phyloP scores from a whole-genome alignment of 2,797 vertebrate genomes.

The Otolemur crassicaudatus region DNA sequence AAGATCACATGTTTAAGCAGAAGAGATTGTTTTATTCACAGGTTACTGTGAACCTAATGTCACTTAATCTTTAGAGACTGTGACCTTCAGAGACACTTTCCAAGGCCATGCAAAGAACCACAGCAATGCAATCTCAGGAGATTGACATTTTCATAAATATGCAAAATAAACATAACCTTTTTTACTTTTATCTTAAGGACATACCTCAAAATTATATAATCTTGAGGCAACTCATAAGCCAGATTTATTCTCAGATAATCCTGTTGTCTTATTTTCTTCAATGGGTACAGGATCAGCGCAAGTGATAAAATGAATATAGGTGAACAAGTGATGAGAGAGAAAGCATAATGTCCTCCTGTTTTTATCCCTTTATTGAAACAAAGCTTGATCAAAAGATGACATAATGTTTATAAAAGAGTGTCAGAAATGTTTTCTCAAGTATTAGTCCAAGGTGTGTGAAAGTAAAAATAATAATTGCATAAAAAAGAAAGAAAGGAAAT shows the following conservation, averaged over 20 bases:
- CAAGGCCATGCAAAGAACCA: background rate
- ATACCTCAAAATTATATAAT: background rate
- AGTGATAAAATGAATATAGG: background rate
- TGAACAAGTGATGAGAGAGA: conserved; percentile 26
- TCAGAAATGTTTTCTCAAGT: conserved; percentile 19
- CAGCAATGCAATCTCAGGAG: background rate
- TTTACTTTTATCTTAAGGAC: background rate
- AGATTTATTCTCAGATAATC: background rate
- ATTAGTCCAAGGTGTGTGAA: conserved; percentile 72
- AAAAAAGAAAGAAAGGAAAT: conserved; percentile 77
- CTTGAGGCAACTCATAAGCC: background rate
- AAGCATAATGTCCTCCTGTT: conserved; percentile 4
- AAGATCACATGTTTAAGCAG: background rate
- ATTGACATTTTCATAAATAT: background rate
- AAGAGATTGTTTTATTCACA: background rate
- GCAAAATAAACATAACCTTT: background rate
- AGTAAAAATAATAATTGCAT: conserved; percentile 27
- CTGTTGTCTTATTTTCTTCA: background rate
- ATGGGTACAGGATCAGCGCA: background rate
- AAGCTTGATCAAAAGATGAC: conserved; percentile 82
- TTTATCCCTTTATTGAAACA: conserved; percentile 52
- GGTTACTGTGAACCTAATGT: background rate
- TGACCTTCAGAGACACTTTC: background rate
- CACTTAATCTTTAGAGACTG: background rate
- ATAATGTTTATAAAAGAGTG: conserved; percentile 80